These are phyloP conservation scores for Dromius quadrimaculatus DNA, from an alignment of 2,888 invertebrate species.

Conservation along the genomic window DNA sequence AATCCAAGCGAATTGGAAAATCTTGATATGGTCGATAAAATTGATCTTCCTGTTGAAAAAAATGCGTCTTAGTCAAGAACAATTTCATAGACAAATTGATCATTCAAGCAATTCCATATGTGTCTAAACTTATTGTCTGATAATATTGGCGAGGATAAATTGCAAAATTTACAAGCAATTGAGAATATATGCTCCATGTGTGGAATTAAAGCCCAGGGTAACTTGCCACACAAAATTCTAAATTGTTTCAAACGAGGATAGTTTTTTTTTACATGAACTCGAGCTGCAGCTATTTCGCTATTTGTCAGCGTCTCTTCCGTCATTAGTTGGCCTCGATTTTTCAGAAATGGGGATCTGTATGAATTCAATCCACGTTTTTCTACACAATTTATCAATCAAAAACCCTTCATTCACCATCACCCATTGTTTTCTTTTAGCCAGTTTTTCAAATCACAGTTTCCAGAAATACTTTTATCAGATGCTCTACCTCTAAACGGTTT, in stretches of 20 bases:
- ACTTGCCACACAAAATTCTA: neutral
- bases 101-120: no score
- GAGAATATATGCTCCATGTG: conserved; percentile 18
- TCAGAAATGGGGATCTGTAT: conserved; percentile 6
- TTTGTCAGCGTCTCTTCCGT: neutral
- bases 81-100: no score
- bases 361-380: neutral
- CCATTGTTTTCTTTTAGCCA: conserved; percentile 24
- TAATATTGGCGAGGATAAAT: conserved; percentile 12
- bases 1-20: no score
- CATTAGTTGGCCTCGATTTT: conserved; percentile 1
- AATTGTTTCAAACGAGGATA: conserved; percentile 3
- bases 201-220: neutral
- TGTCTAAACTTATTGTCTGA: conserved; percentile 15
- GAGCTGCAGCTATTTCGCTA: neutral
- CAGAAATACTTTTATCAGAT: conserved; percentile 55
- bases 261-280: conserved; percentile 5
- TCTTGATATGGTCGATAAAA: no score
- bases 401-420: conserved; percentile 5
- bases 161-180: conserved; percentile 14
- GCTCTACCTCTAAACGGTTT: conserved; percentile 55
- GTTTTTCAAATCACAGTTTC: conserved; percentile 53
- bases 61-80: no score
- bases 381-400: conserved; percentile 3
- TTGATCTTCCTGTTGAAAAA: no score